Conservation (phyloP, 2,113 vertebrate species). For the Sylvicapra grimmia region DNA sequence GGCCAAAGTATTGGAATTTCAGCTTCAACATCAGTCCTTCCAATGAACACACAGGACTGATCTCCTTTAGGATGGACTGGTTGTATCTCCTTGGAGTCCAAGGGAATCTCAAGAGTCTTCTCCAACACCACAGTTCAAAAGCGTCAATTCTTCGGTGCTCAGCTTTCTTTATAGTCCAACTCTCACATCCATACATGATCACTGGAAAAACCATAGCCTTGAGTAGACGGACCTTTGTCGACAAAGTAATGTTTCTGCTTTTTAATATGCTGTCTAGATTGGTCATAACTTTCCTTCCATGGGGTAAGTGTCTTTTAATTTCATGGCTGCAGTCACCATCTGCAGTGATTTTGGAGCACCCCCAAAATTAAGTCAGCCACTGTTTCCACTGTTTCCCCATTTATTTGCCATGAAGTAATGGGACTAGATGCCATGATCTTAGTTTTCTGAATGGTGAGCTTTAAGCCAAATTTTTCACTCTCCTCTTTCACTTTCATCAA, state of each 20-base stretch:
- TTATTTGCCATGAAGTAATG: neutral
- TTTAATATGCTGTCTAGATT: neutral
- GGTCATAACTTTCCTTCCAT: neutral
- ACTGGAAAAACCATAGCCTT: neutral
- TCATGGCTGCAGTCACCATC: neutral
- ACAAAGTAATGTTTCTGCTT: neutral
- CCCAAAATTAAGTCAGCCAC: neutral
- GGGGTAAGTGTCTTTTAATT: neutral
- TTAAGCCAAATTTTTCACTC: neutral
- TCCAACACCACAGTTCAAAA: neutral
- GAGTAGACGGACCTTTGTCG: neutral
- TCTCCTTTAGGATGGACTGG: neutral
- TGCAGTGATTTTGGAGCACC: neutral
- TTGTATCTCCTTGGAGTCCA: neutral
- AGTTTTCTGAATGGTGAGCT: neutral
- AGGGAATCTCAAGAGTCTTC: neutral
- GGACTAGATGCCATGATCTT: neutral
- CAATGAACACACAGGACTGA: neutral
- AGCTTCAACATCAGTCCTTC: neutral
- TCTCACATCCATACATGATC: neutral
- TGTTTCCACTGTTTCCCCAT: neutral
- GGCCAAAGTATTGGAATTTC: neutral
- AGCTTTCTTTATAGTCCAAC: neutral
- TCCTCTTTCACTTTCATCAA: neutral
- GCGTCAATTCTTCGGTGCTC: accelerated